Conservation (phyloP, 1,140 invertebrate genomes). For the Triops cancriformis region DNA sequence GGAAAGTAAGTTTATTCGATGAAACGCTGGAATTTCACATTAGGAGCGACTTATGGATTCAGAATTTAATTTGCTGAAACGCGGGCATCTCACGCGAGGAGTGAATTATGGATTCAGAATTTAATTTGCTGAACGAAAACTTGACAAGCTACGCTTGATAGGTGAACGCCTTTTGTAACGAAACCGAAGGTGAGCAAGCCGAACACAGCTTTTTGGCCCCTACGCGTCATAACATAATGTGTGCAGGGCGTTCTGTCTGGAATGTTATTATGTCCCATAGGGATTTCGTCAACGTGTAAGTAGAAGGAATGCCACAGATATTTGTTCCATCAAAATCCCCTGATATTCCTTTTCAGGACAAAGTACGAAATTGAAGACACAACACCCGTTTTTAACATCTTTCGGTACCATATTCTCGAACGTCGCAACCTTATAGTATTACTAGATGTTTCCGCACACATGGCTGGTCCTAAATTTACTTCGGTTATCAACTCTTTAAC, state of each 20-base stretch:
- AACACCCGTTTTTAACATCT: neutral
- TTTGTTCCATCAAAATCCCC: too few relatives aligned
- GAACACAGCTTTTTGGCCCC: slow-evolving; percentile 37
- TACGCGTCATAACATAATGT: slow-evolving; percentile 38
- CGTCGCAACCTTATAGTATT: neutral
- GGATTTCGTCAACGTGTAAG: slow-evolving; percentile 32
- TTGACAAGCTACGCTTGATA: too few relatives aligned
- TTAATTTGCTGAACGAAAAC: too few relatives aligned
- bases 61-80: too few relatives aligned
- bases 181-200: slow-evolving; percentile 20
- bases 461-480: slow-evolving; percentile 10
- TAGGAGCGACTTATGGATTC: too few relatives aligned
- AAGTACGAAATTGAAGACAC: neutral
- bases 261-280: slow-evolving; percentile 27
- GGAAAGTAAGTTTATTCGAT: too few relatives aligned
- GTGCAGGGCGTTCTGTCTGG: slow-evolving; percentile 33
- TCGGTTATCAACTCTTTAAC: slow-evolving; percentile 3
- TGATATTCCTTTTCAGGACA: neutral
- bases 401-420: neutral
- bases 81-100: too few relatives aligned
- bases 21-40: too few relatives aligned
- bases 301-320: too few relatives aligned
- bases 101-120: too few relatives aligned
- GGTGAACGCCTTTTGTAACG: slow-evolving; percentile 31
- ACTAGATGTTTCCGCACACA: slow-evolving; percentile 14